Evolutionary conservation across 1,140 invertebrate species (phyloP), one percentile per base, ranked within the genome.

Genomic region (Drosophila ficusphila): DNA sequence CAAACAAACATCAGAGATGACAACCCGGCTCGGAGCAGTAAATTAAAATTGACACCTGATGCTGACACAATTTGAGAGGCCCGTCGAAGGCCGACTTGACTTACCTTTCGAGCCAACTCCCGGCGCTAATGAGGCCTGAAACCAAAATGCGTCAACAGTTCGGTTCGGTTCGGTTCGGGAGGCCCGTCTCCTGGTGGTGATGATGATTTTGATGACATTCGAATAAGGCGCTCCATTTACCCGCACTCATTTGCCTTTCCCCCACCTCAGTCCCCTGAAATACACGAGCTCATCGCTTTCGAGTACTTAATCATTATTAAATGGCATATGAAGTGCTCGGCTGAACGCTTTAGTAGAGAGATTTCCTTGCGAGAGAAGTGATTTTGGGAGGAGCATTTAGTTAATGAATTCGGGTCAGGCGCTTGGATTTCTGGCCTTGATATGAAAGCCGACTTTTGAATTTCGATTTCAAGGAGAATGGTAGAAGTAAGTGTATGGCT

Each of bases 31-130:
- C 11, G 41, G 53, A 47, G 76, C 53, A 72, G 51, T 86, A 85
- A 85, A 85, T 85, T 86, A 86, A 86, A 79, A 86, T 79, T 86
- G 79, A 85, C 79, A 85, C 79, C 81, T 85, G 81, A 83, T 85
- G 79, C 56, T 83, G 74, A 53, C 56, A 73, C 69, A 73, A 62
- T 73, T 72, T 62, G 69, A 62, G 69, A 41, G 68, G 19, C 34
- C 42, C 34, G 42, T 39, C 57, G 60, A 49, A 48, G 25, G 23
- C 44, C n/a, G 25, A 29, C 16, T 64, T 57, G 56, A 62, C 39
- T 64, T 49, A 19, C 25, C 41, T 65, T 48, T 54, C 25, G 25
- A 44, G 41, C 31, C 60, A 46, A 33, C 34, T 76, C 54, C 57
- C 33, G 51, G 34, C 69, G 74, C 52, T 83, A 83, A 83, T 83